These are phyloP conservation scores for Nemapogon koenigi DNA, from an alignment of 2,888 invertebrate species.

Conservation along the genomic window DNA sequence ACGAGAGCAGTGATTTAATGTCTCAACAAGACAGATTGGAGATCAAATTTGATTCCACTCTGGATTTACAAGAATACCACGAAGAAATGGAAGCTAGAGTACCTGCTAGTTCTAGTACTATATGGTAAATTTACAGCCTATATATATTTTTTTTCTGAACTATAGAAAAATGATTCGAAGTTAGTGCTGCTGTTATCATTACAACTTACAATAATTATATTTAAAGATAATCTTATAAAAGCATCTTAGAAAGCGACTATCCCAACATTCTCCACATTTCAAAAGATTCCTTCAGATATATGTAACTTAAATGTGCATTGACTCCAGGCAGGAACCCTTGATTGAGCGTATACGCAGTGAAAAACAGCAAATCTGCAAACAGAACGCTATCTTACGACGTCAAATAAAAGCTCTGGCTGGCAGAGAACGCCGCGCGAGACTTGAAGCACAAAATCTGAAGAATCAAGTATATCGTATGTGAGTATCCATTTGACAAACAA, in stretches of 20 bases:
- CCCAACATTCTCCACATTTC: not conserved
- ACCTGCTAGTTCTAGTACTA: conserved; percentile 38
- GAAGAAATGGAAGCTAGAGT: conserved; percentile 34
- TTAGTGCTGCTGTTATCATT: too few species aligned
- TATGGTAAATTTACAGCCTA: too few species aligned
- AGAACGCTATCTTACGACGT: conserved; percentile 45
- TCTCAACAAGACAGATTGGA: conserved; percentile 45
- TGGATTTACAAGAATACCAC: conserved; percentile 37
- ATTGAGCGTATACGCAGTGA: conserved; percentile 52
- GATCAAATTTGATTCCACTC: conserved; percentile 41
- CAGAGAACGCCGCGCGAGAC: conserved; percentile 42
- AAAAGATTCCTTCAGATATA: not conserved
- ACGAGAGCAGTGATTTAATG: conserved; percentile 39
- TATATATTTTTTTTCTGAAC: too few species aligned
- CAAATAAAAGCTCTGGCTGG: conserved; percentile 53
- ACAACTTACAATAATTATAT: too few species aligned
- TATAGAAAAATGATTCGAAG: too few species aligned
- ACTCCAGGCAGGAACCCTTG: conserved; percentile 47
- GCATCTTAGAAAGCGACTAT: not conserved
- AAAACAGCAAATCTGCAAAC: conserved; percentile 45
- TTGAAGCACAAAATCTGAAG: conserved; percentile 54
- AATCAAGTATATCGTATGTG: conserved; percentile 55
- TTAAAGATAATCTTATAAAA: too few species aligned
- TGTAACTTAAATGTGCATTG: not conserved
- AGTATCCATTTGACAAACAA: conserved; percentile 14